Percentiles rank a stretch among this genome's conserved stretches.
Conservation (phyloP, 1,140 invertebrate species). For the Drosophila lini region DNA sequence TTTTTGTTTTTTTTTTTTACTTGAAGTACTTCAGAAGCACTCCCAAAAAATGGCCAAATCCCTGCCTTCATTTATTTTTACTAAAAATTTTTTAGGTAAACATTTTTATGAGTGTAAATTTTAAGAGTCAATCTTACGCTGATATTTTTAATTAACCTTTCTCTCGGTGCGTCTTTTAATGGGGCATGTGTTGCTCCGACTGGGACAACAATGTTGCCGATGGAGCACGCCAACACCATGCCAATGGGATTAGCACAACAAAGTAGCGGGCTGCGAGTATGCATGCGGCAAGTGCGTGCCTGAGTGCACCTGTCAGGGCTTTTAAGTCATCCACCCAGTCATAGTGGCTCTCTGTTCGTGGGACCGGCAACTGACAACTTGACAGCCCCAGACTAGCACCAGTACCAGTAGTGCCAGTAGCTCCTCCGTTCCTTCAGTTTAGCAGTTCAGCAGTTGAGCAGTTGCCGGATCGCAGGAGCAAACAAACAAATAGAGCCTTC, state of each 20-base stretch:
- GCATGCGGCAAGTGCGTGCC: conserved; percentile 65
- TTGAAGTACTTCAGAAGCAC: no score
- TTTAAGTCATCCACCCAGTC: conserved; percentile 64
- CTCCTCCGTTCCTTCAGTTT: conserved; percentile 2
- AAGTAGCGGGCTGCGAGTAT: conserved; percentile 49
- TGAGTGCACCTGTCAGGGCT: conserved; percentile 72
- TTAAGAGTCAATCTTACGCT: no score
- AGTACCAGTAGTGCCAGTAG: not conserved
- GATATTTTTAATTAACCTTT: not conserved
- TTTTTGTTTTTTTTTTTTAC: no score
- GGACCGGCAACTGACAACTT: conserved; percentile 61
- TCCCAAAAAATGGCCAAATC: no score
- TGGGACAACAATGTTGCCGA: conserved; percentile 43
- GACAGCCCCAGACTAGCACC: conserved; percentile 44
- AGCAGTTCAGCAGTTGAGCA: conserved; percentile 29
- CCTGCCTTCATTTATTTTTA: no score
- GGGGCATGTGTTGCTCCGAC: conserved; percentile 22
- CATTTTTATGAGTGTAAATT: no score
- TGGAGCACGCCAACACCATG: conserved; percentile 37
- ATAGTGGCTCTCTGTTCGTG: conserved; percentile 59
- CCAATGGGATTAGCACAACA: conserved; percentile 64
- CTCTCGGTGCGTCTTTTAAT: conserved; percentile 11
- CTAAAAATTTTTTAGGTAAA: no score
- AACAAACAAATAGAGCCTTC: conserved; percentile 58
- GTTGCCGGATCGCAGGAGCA: conserved; percentile 16